Percentiles rank a stretch among this genome's conserved stretches.
Evolutionary conservation across 2,797 vertebrate genomes (phyloP).

Genomic region (Strix occidentalis): DNA sequence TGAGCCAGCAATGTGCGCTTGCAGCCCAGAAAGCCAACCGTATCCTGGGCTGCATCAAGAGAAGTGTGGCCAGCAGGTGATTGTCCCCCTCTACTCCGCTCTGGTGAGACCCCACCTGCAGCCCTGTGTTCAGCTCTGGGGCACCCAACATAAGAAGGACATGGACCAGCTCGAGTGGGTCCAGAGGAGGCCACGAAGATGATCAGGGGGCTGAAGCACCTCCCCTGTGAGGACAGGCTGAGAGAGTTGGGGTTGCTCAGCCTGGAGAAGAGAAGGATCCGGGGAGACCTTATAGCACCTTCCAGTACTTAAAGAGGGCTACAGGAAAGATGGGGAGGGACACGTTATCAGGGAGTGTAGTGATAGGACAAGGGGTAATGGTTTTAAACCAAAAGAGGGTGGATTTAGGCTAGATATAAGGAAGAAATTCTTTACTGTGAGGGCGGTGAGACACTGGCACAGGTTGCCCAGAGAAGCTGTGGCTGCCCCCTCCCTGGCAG

Average conservation of each 20-base stretch:
- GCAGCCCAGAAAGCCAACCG: not conserved
- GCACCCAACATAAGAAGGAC: not conserved
- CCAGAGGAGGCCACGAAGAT: not conserved
- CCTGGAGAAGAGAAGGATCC: not conserved
- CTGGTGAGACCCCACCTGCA: not conserved
- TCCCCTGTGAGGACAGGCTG: not conserved
- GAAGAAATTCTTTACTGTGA: not conserved
- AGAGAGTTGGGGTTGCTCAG: not conserved
- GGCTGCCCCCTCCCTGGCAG: not conserved
- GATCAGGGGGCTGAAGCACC: not conserved
- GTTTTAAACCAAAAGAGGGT: not conserved
- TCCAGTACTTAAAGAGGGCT: not conserved
- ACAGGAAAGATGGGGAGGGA: not conserved
- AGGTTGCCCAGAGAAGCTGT: not conserved
- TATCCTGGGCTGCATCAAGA: not conserved
- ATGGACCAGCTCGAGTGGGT: too few relatives aligned
- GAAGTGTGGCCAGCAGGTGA: not conserved
- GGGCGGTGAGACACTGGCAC: not conserved
- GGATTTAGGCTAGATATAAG: not conserved
- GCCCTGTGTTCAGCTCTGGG: not conserved
- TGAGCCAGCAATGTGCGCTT: fast-evolving
- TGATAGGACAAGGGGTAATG: not conserved
- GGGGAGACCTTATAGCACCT: not conserved
- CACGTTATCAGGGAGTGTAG: not conserved
- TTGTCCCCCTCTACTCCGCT: not conserved